phyloP scores from a whole-genome alignment of 2,797 vertebrate genomes.

The Muraenolepis orangiensis region DNA sequence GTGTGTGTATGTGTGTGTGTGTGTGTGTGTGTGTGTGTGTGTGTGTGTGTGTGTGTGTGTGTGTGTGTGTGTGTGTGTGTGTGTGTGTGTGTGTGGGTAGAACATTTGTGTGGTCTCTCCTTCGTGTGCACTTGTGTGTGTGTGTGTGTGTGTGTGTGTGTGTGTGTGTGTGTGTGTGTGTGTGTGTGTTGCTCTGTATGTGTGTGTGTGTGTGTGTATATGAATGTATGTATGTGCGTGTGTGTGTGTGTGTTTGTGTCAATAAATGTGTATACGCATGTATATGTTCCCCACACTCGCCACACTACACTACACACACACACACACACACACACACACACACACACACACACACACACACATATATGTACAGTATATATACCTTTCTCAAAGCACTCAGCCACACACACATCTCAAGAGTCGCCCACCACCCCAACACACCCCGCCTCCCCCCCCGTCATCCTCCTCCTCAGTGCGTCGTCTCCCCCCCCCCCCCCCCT shows the following conservation, averaged over 20 bases:
- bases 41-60: conserved; percentile 23
- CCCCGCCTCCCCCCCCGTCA: conserved; percentile 24
- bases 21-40: conserved; percentile 2
- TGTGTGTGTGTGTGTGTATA: not conserved
- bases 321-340: not conserved
- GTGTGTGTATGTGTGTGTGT: not conserved
- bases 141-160: not conserved
- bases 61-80: conserved; percentile 17
- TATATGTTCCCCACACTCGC: not conserved
- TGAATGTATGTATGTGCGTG: not conserved
- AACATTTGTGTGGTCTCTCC: not conserved
- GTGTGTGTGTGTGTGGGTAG: not conserved
- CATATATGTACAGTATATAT: no score
- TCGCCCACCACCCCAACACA: conserved; percentile 22
- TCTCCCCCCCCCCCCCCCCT: conserved; percentile 27
- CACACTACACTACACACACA: not conserved
- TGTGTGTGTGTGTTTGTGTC: not conserved
- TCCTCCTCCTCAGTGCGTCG: no score
- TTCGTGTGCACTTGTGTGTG: not conserved
- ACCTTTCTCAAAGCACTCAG: conserved; percentile 24
- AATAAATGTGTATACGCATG: not conserved
- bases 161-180: not conserved
- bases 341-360: not conserved
- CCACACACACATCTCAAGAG: conserved; percentile 54
- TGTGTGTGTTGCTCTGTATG: not conserved